Percentiles rank a stretch among this genome's conserved stretches.
Conservation (phyloP, 2,113 vertebrate genomes). For the Polypterus senegalus region DNA sequence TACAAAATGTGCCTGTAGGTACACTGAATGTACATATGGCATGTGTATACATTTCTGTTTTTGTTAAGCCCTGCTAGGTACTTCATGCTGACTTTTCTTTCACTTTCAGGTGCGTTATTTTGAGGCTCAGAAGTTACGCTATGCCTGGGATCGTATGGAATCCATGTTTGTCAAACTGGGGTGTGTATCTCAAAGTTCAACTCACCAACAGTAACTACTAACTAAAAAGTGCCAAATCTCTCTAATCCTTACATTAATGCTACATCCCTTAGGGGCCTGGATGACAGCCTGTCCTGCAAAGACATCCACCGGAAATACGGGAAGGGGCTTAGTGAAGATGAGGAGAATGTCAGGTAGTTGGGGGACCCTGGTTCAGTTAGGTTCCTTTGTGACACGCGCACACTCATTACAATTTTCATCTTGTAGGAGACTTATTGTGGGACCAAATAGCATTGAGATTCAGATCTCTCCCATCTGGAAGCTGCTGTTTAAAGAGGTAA, state of each 20-base stretch:
- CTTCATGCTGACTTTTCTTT: conserved; percentile 5
- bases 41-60: neutral
- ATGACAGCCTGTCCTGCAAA: conserved; percentile 46
- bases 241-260: conserved; percentile 16
- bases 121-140: conserved; percentile 55
- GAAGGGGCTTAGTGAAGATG: conserved; percentile 40
- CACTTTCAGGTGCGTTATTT: conserved; percentile 48
- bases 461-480: conserved; percentile 59
- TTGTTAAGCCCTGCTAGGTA: neutral
- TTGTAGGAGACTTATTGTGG: conserved; percentile 51
- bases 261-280: conserved; percentile 36
- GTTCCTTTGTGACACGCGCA: conserved; percentile 3
- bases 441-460: conserved; percentile 53
- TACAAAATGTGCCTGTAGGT: too few species aligned
- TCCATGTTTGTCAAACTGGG: conserved; percentile 50
- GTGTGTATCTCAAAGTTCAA: conserved; percentile 34
- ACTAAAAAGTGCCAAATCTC: conserved; percentile 9
- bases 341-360: conserved; percentile 48
- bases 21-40: too few species aligned
- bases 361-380: neutral
- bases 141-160: conserved; percentile 49
- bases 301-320: conserved; percentile 51
- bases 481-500: conserved; percentile 61
- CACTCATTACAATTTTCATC: conserved; percentile 10
- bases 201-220: neutral